Base-by-base conservation (phyloP, 2,888 invertebrate species). In the Anaspis maculata region DNA sequence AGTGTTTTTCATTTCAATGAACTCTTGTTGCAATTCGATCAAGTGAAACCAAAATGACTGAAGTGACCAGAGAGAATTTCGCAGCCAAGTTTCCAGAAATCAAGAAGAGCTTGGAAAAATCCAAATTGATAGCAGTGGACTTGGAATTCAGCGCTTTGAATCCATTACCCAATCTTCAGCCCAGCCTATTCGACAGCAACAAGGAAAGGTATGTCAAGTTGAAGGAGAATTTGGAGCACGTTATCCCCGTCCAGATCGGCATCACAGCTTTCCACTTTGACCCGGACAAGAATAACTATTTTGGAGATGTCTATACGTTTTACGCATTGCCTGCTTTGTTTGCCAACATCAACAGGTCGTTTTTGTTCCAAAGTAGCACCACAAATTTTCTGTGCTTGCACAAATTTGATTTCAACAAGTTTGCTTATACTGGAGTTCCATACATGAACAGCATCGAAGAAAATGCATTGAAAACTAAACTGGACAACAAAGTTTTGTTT, bases 341-440 rank as follows among this genome's bases (percentile, higher is more conserved):
- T 57, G 76, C 73, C 1, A 69, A 70, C 28, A 62, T 76, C n/a
- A 72, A 79, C 51, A 73, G 72, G 42, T 62, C 68, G 15, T 76
- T 79, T 53, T 64, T 70, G 25, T 78, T 77, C 51, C 77, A 82
- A 66, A 71, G 76, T 1, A 73, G 75, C 1, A 72, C 77, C 3
- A 51, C 81, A 9, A 71, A 74, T 36, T 86, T 84, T 59, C 66
- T 83, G 19, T 70, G 71, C 46, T 58, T 57, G 30, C 68, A 79
- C 54, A 71, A 74, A 13, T 81, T 82, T 61, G 74, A 86, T 64
- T 86, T 84, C 56, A 83, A 85, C 61, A 82, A 83, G 85, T 75
- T 78, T 48, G 69, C 71, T 11, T 76, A 78, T 56, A 67, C 76
- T 45, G 84, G 84, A 3, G 67, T 85, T 28, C 73, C 81, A 2